Base-by-base conservation (phyloP, 2,888 invertebrate species). In the Leuctra nigra region DNA sequence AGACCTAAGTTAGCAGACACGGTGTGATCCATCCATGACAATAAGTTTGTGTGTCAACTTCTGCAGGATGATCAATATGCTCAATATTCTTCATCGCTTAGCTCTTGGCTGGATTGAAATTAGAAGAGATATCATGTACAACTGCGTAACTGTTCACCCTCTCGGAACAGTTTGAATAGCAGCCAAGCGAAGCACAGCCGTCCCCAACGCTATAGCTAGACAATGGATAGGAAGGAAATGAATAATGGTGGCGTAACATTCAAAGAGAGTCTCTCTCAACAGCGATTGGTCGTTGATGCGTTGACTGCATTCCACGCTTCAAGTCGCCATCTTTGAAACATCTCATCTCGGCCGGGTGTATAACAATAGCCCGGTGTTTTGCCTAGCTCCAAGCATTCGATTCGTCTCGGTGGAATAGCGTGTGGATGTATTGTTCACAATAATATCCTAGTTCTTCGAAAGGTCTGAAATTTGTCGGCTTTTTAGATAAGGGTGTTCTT, bases 401-500 rank as follows among this genome's bases (percentile, higher is more conserved):
- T 44, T 44, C 18, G 44, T 44, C 23, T 44, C 44, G 13, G 22
- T 20, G 9, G 20, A 16, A 39, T 23, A 44, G 44, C 44, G 44
- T 23, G 44, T 44, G 20, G 44, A 44, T 44, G 23, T 23, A 20
- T 44, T 44, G 44, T 44, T 44, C 44, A 22, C 44, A 9, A 13
- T 39, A 18, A 48, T 36, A 36, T 33, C 24, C 18, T 46, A 35
- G 18, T 38, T 55, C 55, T 50, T 33, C 29, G 33, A 50, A 50
- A 50, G 16, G 20, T 44, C 44, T 50, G 23, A 50, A 48, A 50
- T 50, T 44, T 50, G 33, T 50, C 33, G 50, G 48, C 33, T 35
- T 44, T 41, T 20, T 20, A 29, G 33, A 35, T 50, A 44, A 44
- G 50, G 33, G 58, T 58, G 55, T 50, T 50, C 44, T 57, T 59